Conservation (phyloP, 2,888 invertebrate species). For the Cosmopolites sordidus region DNA sequence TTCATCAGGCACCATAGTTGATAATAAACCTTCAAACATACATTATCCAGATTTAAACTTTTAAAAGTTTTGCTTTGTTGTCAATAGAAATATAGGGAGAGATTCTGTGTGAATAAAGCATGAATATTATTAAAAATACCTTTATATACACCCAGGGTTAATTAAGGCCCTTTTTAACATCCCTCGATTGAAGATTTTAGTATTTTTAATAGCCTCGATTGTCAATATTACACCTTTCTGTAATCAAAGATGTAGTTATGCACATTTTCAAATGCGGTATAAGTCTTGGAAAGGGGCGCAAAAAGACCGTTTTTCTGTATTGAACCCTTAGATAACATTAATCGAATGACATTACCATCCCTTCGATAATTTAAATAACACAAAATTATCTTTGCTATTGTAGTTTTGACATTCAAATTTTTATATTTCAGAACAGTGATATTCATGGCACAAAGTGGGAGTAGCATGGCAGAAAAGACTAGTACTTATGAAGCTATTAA, state of each 20-base stretch:
- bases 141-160: neutral
- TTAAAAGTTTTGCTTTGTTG: no score
- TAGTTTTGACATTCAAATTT: no score
- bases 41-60: no score
- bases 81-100: no score
- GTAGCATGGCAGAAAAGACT: constrained; percentile 21
- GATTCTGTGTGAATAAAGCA: no score
- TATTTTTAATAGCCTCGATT: neutral
- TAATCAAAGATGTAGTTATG: neutral
- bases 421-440: neutral
- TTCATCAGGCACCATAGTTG: no score
- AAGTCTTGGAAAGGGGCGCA: neutral
- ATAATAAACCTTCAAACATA: no score
- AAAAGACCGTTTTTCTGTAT: neutral
- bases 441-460: constrained; percentile 16
- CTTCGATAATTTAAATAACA: no score
- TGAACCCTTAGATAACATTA: neutral
- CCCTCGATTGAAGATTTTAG: neutral
- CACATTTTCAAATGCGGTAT: neutral
- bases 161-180: neutral
- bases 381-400: no score
- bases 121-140: neutral
- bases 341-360: neutral
- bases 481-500: constrained; percentile 33
- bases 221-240: neutral